These are phyloP conservation scores for Telenomus remus DNA, from an alignment of 1,140 invertebrate genomes.

Conservation along the genomic window DNA sequence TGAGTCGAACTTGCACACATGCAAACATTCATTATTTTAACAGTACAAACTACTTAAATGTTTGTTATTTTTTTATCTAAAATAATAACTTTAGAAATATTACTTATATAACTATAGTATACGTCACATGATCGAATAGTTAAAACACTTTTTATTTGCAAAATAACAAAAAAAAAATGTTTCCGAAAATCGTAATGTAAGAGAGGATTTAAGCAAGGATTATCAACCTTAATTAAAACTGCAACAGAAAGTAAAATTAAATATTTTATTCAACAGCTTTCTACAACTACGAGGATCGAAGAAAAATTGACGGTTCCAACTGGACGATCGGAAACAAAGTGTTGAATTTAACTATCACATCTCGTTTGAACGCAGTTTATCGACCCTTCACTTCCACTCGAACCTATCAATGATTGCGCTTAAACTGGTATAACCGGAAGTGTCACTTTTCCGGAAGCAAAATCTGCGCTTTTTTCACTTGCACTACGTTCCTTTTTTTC, in stretches of 20 bases:
- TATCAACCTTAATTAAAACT: not conserved
- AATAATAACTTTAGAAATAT: too few species aligned
- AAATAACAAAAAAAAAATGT: not conserved
- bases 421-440: slow-evolving; percentile 21
- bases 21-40: too few species aligned
- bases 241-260: not conserved
- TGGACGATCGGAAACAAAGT: not conserved
- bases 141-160: too few species aligned
- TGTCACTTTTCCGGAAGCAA: slow-evolving; percentile 25
- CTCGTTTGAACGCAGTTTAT: not conserved
- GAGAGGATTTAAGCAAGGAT: not conserved
- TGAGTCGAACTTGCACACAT: too few species aligned
- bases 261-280: slow-evolving; percentile 13
- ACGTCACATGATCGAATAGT: too few species aligned
- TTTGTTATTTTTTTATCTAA: too few species aligned
- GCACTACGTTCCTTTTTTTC: not conserved
- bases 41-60: too few species aligned
- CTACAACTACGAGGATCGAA: slow-evolving; percentile 1
- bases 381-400: not conserved
- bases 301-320: not conserved
- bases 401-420: not conserved
- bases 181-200: too few species aligned
- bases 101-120: too few species aligned
- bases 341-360: not conserved
- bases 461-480: slow-evolving; percentile 1